Evolutionary conservation across 2,113 vertebrate genomes (phyloP).

Genomic region (Lates calcarifer): DNA sequence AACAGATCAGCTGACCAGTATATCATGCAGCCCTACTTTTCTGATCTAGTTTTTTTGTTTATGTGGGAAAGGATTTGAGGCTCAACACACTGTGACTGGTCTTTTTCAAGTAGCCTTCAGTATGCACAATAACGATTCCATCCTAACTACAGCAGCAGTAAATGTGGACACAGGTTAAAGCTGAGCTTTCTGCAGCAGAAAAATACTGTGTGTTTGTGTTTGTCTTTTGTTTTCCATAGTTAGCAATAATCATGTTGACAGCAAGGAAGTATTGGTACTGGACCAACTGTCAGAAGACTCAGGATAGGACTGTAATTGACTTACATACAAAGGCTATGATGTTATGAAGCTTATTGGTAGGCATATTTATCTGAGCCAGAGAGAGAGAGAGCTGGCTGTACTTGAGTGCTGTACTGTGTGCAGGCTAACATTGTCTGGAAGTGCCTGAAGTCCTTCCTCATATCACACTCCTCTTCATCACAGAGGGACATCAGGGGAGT

Average conservation of each 20-base stretch:
- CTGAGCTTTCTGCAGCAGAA: constrained; percentile 16
- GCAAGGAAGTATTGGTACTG: not conserved
- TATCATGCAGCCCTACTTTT: constrained; percentile 7
- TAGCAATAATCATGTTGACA: constrained; percentile 65
- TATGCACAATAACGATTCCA: constrained; percentile 35
- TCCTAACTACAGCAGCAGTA: constrained; percentile 18
- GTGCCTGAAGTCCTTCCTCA: constrained; percentile 7
- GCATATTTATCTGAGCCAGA: constrained; percentile 1
- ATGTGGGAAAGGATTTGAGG: constrained; percentile 4
- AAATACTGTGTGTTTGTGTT: not conserved
- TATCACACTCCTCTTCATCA: constrained; percentile 31
- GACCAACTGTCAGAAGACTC: constrained; percentile 5
- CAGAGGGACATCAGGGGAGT: not conserved
- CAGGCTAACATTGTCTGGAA: not conserved
- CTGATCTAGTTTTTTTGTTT: not conserved
- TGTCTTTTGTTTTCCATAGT: constrained; percentile 40
- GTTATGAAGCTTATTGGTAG: not conserved
- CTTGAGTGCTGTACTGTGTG: too few relatives aligned
- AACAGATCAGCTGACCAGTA: not conserved
- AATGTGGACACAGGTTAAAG: constrained; percentile 13
- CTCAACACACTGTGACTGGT: constrained; percentile 32
- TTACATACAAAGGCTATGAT: constrained; percentile 10
- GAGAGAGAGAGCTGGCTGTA: not conserved
- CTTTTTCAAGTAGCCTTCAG: constrained; percentile 19
- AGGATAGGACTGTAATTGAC: constrained; percentile 9